Conservation (phyloP, 2,888 invertebrate genomes). For the Machimus atricapillus region DNA sequence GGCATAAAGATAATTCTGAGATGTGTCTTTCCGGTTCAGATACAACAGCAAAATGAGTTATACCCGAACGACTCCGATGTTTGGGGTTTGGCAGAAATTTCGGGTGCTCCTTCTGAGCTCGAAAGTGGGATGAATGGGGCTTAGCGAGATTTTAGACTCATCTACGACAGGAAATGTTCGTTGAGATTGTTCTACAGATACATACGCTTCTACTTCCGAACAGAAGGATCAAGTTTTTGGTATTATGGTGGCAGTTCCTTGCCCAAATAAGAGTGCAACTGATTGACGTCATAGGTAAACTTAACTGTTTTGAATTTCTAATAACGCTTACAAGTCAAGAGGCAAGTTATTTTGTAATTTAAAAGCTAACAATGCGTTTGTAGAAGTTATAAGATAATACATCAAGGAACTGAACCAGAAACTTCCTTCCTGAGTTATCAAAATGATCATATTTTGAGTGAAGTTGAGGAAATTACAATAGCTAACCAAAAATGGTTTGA, state of each 20-base stretch:
- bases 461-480: not conserved
- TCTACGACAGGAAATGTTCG: not conserved
- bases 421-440: not conserved
- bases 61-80: not conserved
- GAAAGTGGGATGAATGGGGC: not conserved
- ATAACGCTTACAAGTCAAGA: not conserved
- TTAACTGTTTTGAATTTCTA: not conserved
- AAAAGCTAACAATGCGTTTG: not conserved
- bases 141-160: not conserved
- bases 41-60: not conserved
- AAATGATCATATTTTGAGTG: not conserved
- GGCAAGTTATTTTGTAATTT: not conserved
- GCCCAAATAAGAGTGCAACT: not conserved
- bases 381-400: not conserved
- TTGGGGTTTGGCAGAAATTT: not conserved
- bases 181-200: not conserved
- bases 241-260: not conserved
- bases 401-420: not conserved
- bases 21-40: not conserved
- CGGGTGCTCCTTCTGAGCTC: not conserved
- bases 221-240: not conserved
- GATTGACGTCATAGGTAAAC: not conserved
- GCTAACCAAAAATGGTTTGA: no score
- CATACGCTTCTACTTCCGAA: not conserved
- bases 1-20: not conserved